Evolutionary conservation across 2,888 invertebrate genomes (phyloP).

Genomic region (Sesia apiformis): DNA sequence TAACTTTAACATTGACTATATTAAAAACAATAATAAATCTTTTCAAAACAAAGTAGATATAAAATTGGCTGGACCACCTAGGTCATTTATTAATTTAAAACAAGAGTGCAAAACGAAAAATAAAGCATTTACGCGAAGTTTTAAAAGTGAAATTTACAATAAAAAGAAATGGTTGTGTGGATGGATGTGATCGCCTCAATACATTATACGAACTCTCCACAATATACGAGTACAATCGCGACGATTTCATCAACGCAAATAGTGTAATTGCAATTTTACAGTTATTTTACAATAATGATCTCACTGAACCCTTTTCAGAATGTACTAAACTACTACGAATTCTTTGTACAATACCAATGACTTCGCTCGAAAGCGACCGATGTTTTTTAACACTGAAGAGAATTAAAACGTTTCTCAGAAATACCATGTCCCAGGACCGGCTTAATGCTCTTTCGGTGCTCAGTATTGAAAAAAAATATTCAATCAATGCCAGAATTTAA

Average conservation of each 20-base stretch:
- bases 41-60: too few relatives aligned
- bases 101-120: too few relatives aligned
- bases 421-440: constrained; percentile 12
- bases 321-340: constrained; percentile 4
- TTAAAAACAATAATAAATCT: too few relatives aligned
- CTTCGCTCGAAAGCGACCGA: constrained; percentile 11
- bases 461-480: constrained; percentile 4
- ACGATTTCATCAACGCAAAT: constrained; percentile 7
- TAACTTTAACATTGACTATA: too few relatives aligned
- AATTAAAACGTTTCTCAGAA: constrained; percentile 13
- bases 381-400: constrained; percentile 12
- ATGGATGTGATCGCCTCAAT: too few relatives aligned
- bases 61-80: too few relatives aligned
- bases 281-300: constrained; percentile 1
- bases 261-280: constrained; percentile 7
- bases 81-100: too few relatives aligned
- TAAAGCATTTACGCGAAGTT: too few relatives aligned
- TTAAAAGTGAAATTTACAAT: too few relatives aligned
- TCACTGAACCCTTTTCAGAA: constrained; percentile 2
- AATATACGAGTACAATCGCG: constrained; percentile 6
- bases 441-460: constrained; percentile 9
- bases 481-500: background rate
- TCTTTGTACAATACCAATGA: constrained; percentile 10
- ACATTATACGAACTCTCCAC: constrained; percentile 6
- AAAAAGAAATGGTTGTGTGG: too few relatives aligned